Percentiles rank a stretch among this genome's conserved stretches.
phyloP scores from a whole-genome alignment of 1,140 invertebrate genomes.

The Orchesella cincta region DNA sequence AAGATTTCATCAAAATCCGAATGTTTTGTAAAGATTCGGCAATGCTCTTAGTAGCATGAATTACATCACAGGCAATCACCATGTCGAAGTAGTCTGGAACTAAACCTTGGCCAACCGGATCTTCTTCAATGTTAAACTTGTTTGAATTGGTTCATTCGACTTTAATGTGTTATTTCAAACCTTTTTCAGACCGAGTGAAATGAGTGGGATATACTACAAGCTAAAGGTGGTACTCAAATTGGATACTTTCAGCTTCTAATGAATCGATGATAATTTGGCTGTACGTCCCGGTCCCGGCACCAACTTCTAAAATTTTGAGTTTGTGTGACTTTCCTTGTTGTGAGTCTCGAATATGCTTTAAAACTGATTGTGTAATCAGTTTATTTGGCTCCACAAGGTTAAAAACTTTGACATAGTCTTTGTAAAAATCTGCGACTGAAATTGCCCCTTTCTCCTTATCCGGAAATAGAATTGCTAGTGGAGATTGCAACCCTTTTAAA shows the following conservation, averaged over 20 bases:
- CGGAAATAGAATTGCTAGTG: not conserved
- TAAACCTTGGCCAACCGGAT: not conserved
- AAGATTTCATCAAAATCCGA: not conserved
- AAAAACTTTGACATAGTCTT: not conserved
- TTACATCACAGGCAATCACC: not conserved
- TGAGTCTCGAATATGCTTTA: not conserved
- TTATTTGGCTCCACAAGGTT: not conserved
- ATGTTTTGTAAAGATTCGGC: not conserved
- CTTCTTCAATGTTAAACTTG: not conserved
- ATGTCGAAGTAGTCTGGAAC: not conserved
- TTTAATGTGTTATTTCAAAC: not conserved
- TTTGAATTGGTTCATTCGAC: constrained; percentile 5
- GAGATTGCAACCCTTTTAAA: not conserved
- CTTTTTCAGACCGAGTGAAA: not conserved
- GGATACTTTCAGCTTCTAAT: not conserved
- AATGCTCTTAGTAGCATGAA: not conserved
- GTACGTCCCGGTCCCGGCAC: not conserved
- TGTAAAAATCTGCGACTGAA: not conserved
- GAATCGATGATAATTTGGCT: not conserved
- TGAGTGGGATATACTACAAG: not conserved
- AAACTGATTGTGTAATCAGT: too few species aligned
- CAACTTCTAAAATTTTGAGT: not conserved
- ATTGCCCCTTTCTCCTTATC: not conserved
- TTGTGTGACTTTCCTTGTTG: not conserved
- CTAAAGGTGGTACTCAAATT: not conserved